Evolutionary conservation across 1,140 invertebrate species (phyloP).

Genomic region (Rhagoletis pomonella): DNA sequence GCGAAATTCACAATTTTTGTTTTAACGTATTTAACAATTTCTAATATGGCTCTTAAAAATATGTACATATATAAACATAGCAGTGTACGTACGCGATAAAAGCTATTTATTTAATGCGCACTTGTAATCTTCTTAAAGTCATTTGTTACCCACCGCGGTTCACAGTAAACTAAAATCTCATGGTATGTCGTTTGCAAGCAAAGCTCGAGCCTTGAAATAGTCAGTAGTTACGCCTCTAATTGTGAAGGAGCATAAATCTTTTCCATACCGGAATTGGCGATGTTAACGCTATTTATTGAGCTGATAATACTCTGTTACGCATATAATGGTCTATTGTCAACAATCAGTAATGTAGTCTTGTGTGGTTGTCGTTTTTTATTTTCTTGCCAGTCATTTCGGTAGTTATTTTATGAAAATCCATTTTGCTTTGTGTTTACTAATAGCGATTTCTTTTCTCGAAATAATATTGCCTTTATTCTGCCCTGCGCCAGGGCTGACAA

Average conservation of each 20-base stretch:
- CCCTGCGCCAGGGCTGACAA: too few species aligned
- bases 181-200: background rate
- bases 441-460: too few species aligned
- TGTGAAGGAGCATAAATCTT: too few species aligned
- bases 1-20: background rate
- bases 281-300: background rate
- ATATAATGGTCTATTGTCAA: background rate
- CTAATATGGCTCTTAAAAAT: background rate
- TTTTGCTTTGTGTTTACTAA: too few species aligned
- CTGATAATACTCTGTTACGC: constrained; percentile 11
- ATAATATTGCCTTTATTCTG: too few species aligned
- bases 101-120: background rate
- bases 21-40: too few species aligned
- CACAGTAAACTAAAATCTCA: background rate
- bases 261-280: background rate
- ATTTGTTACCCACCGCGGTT: background rate
- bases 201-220: background rate
- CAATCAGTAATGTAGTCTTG: background rate
- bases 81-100: background rate
- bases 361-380: background rate
- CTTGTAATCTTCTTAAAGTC: background rate
- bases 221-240: background rate
- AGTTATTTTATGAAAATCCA: too few species aligned
- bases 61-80: background rate
- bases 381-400: background rate